These are phyloP conservation scores for Synergus umbraculus DNA, from an alignment of 2,888 invertebrate species.

Conservation along the genomic window DNA sequence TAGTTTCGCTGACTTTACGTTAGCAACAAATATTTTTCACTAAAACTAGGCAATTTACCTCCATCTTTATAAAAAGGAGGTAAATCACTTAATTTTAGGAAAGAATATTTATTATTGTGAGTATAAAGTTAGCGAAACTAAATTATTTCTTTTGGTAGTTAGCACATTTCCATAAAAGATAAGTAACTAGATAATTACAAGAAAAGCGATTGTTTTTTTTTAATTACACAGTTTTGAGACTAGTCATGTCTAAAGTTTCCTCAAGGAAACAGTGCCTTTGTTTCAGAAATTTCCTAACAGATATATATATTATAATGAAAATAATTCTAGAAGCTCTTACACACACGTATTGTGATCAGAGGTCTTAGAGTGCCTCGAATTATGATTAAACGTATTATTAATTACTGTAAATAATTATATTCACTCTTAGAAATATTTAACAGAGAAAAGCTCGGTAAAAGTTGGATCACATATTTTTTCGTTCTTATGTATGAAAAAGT, in stretches of 20 bases:
- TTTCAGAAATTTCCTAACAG: neutral
- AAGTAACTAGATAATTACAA: neutral
- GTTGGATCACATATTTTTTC: neutral
- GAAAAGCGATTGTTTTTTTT: neutral
- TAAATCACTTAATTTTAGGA: no score
- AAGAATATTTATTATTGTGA: no score
- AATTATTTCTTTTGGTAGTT: no score
- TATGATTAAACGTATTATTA: constrained; percentile 6
- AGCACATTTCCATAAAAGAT: no score
- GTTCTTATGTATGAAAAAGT: neutral
- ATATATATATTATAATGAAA: no score
- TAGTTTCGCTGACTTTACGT: no score
- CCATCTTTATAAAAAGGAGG: no score
- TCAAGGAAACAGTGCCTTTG: neutral
- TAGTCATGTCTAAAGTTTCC: constrained; percentile 2
- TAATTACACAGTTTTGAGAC: neutral
- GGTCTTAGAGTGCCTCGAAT: neutral
- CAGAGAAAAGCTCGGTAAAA: neutral
- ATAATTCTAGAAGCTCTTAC: neutral
- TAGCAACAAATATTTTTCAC: no score
- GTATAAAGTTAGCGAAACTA: no score
- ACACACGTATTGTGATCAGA: constrained; percentile 24
- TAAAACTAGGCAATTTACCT: no score
- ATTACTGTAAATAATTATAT: constrained; percentile 7
- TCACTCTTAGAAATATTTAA: neutral